phyloP scores from a whole-genome alignment of 2,113 vertebrate genomes.

The Neolamprologus sp. region DNA sequence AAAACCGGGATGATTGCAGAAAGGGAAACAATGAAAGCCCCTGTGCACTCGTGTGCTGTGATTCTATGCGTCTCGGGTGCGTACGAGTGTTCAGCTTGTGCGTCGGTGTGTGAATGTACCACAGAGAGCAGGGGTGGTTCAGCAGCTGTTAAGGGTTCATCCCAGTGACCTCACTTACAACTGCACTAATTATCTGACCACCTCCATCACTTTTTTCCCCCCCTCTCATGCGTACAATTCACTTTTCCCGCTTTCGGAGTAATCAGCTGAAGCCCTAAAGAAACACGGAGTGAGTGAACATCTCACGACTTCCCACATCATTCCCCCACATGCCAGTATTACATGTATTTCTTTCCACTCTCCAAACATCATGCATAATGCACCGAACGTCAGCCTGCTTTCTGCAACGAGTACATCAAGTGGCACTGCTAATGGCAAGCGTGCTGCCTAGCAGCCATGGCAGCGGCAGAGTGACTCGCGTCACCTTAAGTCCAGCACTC shows the following conservation, averaged over 20 bases:
- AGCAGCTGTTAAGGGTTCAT: conserved; percentile 5
- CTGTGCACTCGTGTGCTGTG: background rate
- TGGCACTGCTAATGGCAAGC: conserved; percentile 2
- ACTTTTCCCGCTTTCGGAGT: background rate
- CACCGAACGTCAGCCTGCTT: background rate
- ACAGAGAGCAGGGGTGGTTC: background rate
- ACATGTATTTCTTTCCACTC: background rate
- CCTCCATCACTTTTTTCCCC: rapidly evolving
- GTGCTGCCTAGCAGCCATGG: background rate
- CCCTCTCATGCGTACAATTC: background rate
- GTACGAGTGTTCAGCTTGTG: background rate
- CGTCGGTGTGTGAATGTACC: background rate
- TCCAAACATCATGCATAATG: conserved; percentile 36
- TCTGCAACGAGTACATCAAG: background rate
- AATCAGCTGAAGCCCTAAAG: background rate
- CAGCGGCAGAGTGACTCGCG: background rate
- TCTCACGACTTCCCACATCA: background rate
- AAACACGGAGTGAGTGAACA: background rate
- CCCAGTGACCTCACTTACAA: background rate
- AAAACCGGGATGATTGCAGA: conserved; percentile 13
- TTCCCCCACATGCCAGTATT: background rate
- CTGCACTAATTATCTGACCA: background rate
- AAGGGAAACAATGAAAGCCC: conserved; percentile 7
- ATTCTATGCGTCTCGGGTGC: background rate
- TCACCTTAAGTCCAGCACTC: background rate